These are phyloP conservation scores for Sebastolobus alascanus DNA, from an alignment of 2,797 vertebrate genomes.

Conservation along the genomic window DNA sequence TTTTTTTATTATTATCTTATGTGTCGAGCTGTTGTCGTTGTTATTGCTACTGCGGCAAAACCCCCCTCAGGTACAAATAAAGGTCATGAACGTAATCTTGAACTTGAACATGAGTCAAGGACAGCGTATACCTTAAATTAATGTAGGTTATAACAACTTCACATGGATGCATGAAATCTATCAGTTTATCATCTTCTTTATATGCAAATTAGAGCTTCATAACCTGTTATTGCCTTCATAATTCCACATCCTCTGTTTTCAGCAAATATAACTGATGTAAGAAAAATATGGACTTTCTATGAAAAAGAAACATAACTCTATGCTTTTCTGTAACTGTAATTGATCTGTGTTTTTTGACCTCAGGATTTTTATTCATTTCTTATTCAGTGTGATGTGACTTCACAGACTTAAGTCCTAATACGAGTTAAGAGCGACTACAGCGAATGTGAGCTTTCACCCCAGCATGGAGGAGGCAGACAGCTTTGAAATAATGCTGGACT, in stretches of 20 bases:
- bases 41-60: too few species aligned
- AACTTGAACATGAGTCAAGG: constrained; percentile 18
- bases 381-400: constrained; percentile 40
- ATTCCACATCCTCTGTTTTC: constrained; percentile 10
- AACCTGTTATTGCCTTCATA: neutral
- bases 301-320: neutral
- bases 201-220: neutral
- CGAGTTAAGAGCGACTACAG: constrained; percentile 27
- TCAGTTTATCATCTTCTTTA: neutral
- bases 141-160: neutral
- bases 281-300: neutral
- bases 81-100: too few species aligned
- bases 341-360: constrained; percentile 26
- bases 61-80: too few species aligned
- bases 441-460: constrained; percentile 24
- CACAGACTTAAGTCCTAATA: constrained; percentile 39
- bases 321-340: constrained; percentile 16
- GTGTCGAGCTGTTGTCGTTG: too few species aligned
- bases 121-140: constrained; percentile 10
- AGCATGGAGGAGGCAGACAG: constrained; percentile 7
- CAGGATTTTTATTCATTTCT: constrained; percentile 21
- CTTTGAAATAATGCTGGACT: constrained; percentile 55
- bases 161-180: neutral
- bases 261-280: neutral
- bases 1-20: too few species aligned